Conservation (phyloP, 2,888 invertebrate genomes). For the Esperia sulphurella region DNA sequence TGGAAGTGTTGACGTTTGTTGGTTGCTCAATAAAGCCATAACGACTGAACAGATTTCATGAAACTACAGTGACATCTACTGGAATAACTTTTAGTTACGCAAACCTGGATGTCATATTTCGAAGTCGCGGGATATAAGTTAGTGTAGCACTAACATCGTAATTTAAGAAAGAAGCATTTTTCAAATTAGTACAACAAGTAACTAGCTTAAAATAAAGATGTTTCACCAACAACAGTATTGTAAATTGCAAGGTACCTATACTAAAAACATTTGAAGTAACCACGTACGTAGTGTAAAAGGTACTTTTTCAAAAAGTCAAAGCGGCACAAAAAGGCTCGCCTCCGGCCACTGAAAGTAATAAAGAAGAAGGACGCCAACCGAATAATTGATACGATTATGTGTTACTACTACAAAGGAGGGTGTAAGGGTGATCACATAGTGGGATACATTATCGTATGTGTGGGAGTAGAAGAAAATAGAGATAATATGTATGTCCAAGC, state of each 20-base stretch:
- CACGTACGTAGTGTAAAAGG: not conserved
- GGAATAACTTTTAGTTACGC: no score
- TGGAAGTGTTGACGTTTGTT: no score
- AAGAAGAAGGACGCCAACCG: slow-evolving; percentile 68
- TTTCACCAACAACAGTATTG: no score
- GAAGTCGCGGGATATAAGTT: no score
- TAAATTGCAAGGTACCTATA: not conserved
- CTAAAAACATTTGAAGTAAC: not conserved
- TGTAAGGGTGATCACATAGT: slow-evolving; percentile 33
- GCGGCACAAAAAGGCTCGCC: slow-evolving; percentile 28
- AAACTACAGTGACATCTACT: no score
- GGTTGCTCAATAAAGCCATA: no score
- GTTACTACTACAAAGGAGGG: slow-evolving; percentile 45
- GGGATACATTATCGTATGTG: slow-evolving; percentile 6
- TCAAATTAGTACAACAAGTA: no score
- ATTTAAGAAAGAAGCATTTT: no score
- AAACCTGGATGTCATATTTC: no score
- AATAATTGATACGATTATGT: slow-evolving; percentile 76
- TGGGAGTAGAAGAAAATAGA: slow-evolving; percentile 9
- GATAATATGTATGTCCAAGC: slow-evolving; percentile 1
- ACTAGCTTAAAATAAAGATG: no score
- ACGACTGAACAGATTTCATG: no score
- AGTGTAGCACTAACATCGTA: no score
- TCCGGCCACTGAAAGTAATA: slow-evolving; percentile 60
- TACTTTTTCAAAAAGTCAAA: slow-evolving; percentile 21